Evolutionary conservation across 2,113 vertebrate genomes (phyloP).

Genomic region (Trochalopteron elliotii): DNA sequence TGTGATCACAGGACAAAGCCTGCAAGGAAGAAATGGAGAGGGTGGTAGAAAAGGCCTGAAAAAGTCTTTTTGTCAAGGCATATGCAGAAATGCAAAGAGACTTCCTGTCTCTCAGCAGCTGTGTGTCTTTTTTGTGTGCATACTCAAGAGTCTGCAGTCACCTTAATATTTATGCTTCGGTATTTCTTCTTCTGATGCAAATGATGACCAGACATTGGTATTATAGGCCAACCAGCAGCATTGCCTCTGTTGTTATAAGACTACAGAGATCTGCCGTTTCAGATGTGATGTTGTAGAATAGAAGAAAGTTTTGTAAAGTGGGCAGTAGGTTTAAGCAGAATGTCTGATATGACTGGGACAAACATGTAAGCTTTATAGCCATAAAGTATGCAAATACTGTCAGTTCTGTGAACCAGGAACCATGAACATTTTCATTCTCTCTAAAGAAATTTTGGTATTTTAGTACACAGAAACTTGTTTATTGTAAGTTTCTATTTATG

Average conservation of each 20-base stretch:
- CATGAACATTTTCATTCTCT: not conserved
- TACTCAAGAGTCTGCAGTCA: not conserved
- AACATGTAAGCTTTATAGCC: not conserved
- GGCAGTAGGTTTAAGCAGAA: not conserved
- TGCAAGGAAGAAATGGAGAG: not conserved
- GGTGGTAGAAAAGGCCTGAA: not conserved
- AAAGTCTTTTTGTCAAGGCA: not conserved
- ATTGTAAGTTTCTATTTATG: not conserved
- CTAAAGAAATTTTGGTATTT: not conserved
- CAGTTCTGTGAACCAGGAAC: not conserved
- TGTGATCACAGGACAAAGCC: not conserved
- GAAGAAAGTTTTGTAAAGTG: not conserved
- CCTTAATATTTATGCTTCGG: not conserved
- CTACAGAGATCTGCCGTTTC: not conserved
- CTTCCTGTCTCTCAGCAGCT: not conserved
- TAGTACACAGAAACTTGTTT: not conserved
- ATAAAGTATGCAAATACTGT: not conserved
- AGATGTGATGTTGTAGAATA: not conserved
- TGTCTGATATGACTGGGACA: not conserved
- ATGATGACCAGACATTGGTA: not conserved
- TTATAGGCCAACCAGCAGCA: not conserved
- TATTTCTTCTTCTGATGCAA: not conserved
- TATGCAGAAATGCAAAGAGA: not conserved
- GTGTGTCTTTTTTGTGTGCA: not conserved
- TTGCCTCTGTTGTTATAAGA: not conserved